phyloP scores from a whole-genome alignment of 2,888 invertebrate genomes.

The Tiphia femorata region DNA sequence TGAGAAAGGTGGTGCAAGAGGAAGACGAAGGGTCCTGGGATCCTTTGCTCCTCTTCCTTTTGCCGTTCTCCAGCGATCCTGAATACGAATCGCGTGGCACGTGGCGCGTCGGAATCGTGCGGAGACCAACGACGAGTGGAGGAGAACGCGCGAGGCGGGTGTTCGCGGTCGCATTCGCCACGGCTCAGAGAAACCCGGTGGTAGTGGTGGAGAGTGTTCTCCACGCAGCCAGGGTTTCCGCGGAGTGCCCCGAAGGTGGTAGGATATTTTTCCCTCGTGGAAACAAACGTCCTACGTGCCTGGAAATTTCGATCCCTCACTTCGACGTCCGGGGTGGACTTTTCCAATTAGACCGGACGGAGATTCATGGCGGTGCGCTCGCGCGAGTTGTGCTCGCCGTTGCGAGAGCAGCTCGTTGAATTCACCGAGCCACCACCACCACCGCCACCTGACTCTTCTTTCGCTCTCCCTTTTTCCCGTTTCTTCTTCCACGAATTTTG shows the following conservation, averaged over 20 bases:
- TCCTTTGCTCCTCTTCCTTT: slow-evolving; percentile 11
- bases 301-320: slow-evolving; percentile 40
- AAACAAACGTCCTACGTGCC: slow-evolving; percentile 52
- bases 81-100: slow-evolving; percentile 44
- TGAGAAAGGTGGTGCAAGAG: slow-evolving; percentile 5
- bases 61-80: slow-evolving; percentile 23
- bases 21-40: not conserved
- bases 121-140: not conserved
- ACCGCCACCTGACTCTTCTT: not conserved
- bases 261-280: slow-evolving; percentile 43
- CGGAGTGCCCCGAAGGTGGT: not conserved
- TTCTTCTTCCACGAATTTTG: too few relatives aligned
- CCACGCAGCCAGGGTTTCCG: too few relatives aligned
- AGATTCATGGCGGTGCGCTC: slow-evolving; percentile 47
- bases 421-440: slow-evolving; percentile 6
- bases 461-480: not conserved
- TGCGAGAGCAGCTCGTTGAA: not conserved
- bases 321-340: slow-evolving; percentile 39
- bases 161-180: not conserved
- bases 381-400: slow-evolving; percentile 5
- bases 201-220: too few relatives aligned
- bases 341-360: slow-evolving; percentile 55
- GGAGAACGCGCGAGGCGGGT: not conserved
- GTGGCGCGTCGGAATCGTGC: slow-evolving; percentile 31
- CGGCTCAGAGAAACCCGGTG: not conserved